Percentiles rank a stretch among this genome's conserved stretches.
These are phyloP conservation scores for Corbicula japonica DNA, from an alignment of 2,888 invertebrate species.

Conservation along the genomic window DNA sequence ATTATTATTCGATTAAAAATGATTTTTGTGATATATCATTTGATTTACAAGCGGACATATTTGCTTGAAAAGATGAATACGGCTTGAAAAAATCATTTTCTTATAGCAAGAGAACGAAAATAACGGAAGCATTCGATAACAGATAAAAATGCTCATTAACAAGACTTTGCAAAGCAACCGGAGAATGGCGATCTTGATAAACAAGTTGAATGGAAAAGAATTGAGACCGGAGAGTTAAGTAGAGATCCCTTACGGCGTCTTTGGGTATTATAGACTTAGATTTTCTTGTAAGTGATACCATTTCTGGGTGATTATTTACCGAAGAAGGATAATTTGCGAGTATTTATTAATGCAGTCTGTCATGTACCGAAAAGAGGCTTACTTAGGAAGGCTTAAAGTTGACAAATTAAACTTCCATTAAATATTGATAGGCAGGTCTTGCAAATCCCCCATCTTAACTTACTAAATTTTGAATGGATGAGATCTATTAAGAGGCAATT, in stretches of 20 bases:
- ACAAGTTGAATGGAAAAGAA: conserved; percentile 25
- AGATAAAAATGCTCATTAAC: too few species aligned
- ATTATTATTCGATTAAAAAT: too few species aligned
- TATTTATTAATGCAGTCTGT: conserved; percentile 48
- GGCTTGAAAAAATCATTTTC: too few species aligned
- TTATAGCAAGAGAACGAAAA: too few species aligned
- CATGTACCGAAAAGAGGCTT: conserved; percentile 43
- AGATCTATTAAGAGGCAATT: conserved; percentile 20
- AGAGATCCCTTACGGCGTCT: conserved; percentile 46
- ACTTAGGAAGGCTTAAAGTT: conserved; percentile 53
- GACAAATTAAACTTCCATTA: conserved; percentile 67
- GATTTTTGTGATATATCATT: too few species aligned
- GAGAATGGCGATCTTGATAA: conserved; percentile 22
- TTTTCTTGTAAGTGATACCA: conserved; percentile 33
- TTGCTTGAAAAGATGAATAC: too few species aligned
- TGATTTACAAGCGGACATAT: too few species aligned
- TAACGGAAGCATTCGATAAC: too few species aligned
- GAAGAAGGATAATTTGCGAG: conserved; percentile 34
- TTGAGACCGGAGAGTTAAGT: conserved; percentile 16
- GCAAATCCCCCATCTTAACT: conserved; percentile 50
- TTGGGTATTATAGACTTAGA: conserved; percentile 44
- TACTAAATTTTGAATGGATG: conserved; percentile 26
- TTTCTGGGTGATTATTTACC: conserved; percentile 37
- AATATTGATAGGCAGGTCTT: conserved; percentile 38
- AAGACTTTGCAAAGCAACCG: conserved; percentile 12